Conservation (phyloP, 1,140 invertebrate genomes). For the Aculops lycopersici region DNA sequence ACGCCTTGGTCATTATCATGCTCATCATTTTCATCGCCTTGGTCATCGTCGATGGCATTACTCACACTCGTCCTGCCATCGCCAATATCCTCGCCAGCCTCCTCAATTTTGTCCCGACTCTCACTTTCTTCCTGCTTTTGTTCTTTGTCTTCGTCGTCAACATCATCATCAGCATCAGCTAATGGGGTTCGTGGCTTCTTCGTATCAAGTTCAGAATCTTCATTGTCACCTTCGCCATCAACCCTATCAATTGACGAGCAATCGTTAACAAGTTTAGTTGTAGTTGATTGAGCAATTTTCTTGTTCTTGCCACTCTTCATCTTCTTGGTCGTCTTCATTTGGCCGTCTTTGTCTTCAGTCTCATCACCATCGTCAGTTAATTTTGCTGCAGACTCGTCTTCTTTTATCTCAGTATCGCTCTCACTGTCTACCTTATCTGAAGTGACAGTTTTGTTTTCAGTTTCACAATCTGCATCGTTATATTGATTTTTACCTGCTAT, state of each 20-base stretch:
- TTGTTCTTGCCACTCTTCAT: neutral
- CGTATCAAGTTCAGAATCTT: neutral
- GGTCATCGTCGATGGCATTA: constrained; percentile 8
- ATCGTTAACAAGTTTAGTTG: too few species aligned
- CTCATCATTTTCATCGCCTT: constrained; percentile 4
- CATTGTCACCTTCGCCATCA: neutral
- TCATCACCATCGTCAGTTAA: neutral
- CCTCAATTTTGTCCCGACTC: too few species aligned
- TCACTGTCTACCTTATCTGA: too few species aligned
- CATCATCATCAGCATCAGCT: neutral
- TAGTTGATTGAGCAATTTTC: neutral
- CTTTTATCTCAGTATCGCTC: too few species aligned
- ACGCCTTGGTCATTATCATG: constrained; percentile 6
- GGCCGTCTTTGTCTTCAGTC: neutral
- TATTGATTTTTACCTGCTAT: too few species aligned
- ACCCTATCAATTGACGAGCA: neutral
- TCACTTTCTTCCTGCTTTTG: too few species aligned
- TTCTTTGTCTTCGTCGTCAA: neutral
- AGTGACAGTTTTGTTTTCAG: too few species aligned
- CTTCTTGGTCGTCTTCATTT: neutral
- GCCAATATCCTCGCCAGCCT: too few species aligned
- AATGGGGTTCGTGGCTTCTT: neutral
- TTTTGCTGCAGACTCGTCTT: too few species aligned
- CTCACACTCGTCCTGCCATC: too few species aligned
- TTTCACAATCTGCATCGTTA: too few species aligned